Conservation (phyloP, 2,888 invertebrate genomes). For the Gisinianus flammeolus region DNA sequence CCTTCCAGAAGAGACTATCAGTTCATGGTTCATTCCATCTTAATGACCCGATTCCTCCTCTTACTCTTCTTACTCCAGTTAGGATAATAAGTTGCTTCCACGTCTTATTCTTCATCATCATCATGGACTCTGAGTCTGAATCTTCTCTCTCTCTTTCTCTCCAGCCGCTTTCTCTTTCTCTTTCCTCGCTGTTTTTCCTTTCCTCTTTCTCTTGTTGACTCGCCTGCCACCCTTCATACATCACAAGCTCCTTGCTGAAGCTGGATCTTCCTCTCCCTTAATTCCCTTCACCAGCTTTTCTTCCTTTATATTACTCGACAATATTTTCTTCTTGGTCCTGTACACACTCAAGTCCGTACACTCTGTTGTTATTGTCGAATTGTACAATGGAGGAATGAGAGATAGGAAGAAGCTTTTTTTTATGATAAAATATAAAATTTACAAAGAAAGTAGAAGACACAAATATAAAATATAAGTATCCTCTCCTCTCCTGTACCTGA, state of each 20-base stretch:
- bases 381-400: too few species aligned
- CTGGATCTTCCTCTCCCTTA: background rate
- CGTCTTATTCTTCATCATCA: background rate
- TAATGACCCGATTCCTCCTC: slow-evolving; percentile 36
- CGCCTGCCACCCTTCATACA: background rate
- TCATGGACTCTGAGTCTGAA: slow-evolving; percentile 7
- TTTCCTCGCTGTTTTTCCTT: slow-evolving; percentile 1
- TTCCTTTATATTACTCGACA: too few species aligned
- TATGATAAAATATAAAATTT: too few species aligned
- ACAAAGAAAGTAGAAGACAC: too few species aligned
- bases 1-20: slow-evolving; percentile 5
- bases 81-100: slow-evolving; percentile 8
- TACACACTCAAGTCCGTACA: too few species aligned
- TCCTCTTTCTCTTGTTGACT: background rate
- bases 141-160: slow-evolving; percentile 10
- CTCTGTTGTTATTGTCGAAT: too few species aligned
- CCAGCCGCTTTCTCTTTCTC: slow-evolving; percentile 1
- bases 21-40: slow-evolving; percentile 44
- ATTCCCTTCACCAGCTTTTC: background rate
- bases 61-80: slow-evolving; percentile 12
- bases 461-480: too few species aligned
- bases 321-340: too few species aligned
- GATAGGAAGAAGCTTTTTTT: too few species aligned
- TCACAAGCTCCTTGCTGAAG: background rate
- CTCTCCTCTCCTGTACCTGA: too few species aligned